Evolutionary conservation across 2,888 invertebrate species (phyloP).

Genomic region (Caenorhabditis auriculariae): DNA sequence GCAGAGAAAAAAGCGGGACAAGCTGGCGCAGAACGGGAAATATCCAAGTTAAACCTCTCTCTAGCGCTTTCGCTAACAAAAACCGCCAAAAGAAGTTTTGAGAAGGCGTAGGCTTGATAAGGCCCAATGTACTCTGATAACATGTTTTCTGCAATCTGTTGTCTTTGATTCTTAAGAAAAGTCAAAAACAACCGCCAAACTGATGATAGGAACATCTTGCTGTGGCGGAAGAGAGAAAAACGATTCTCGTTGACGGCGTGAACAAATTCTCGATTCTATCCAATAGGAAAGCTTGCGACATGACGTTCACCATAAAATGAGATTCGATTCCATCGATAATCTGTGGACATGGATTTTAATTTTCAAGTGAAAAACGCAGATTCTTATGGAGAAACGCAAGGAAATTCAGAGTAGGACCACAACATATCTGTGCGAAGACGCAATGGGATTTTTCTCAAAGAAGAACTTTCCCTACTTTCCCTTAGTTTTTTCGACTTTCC

Average conservation of each 20-base stretch:
- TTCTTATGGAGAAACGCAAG: no score
- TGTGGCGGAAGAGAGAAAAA: conserved; percentile 19
- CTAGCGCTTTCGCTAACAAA: conserved; percentile 28
- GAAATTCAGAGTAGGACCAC: no score
- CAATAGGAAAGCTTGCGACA: conserved; percentile 19
- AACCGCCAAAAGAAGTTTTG: conserved; percentile 36
- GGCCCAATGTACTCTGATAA: conserved; percentile 21
- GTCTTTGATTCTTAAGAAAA: no score
- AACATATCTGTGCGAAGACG: no score
- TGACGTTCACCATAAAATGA: conserved; percentile 28
- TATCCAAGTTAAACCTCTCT: conserved; percentile 2
- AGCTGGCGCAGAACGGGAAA: no score
- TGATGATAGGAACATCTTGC: conserved; percentile 10
- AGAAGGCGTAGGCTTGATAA: conserved; percentile 45
- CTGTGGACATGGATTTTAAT: no score
- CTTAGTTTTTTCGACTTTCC: no score
- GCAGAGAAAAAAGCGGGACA: no score
- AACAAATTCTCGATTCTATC: conserved; percentile 9
- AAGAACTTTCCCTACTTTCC: no score
- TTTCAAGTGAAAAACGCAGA: no score
- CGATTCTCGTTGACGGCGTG: conserved; percentile 1
- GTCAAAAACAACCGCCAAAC: background rate
- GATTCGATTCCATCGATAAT: conserved; percentile 16
- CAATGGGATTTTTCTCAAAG: no score
- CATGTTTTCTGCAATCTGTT: no score